phyloP scores from a whole-genome alignment of 2,888 invertebrate species.

The Lucinisca nassula region DNA sequence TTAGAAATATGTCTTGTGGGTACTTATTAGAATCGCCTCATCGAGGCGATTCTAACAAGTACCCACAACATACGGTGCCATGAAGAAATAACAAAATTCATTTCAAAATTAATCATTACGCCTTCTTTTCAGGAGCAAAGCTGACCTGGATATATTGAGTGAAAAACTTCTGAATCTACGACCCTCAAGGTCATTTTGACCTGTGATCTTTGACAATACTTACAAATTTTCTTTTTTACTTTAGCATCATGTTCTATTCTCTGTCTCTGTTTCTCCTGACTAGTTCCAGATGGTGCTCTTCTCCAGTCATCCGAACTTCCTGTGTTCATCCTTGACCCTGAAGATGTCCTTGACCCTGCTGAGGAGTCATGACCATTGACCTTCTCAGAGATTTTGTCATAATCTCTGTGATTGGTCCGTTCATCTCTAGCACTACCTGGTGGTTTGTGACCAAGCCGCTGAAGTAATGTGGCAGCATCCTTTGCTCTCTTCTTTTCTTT shows the following conservation, averaged over 20 bases:
- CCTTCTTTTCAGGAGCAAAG: too few relatives aligned
- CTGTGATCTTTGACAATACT: too few relatives aligned
- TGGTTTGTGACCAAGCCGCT: slow-evolving; percentile 58
- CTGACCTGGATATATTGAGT: too few relatives aligned
- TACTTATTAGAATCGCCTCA: too few relatives aligned
- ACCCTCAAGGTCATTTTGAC: too few relatives aligned
- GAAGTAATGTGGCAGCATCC: slow-evolving; percentile 75
- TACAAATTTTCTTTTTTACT: slow-evolving; percentile 83
- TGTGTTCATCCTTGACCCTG: slow-evolving; percentile 55
- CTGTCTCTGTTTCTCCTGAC: slow-evolving; percentile 61
- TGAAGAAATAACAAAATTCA: too few relatives aligned
- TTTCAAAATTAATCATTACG: too few relatives aligned
- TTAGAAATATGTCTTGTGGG: too few relatives aligned
- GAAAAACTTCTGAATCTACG: too few relatives aligned
- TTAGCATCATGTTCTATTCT: slow-evolving; percentile 75
- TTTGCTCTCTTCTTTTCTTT: slow-evolving; percentile 86
- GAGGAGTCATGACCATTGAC: slow-evolving; percentile 22
- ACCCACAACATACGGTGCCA: too few relatives aligned
- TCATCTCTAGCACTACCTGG: slow-evolving; percentile 65
- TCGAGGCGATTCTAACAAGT: too few relatives aligned
- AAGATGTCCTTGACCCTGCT: neutral
- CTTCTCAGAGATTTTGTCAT: neutral
- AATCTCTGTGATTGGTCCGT: neutral
- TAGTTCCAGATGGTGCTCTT: slow-evolving; percentile 54
- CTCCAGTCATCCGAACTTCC: slow-evolving; percentile 68